Percentiles rank a stretch among this genome's conserved stretches.
These are phyloP conservation scores for Gymnocheta viridis DNA, from an alignment of 2,888 invertebrate species.

Conservation along the genomic window DNA sequence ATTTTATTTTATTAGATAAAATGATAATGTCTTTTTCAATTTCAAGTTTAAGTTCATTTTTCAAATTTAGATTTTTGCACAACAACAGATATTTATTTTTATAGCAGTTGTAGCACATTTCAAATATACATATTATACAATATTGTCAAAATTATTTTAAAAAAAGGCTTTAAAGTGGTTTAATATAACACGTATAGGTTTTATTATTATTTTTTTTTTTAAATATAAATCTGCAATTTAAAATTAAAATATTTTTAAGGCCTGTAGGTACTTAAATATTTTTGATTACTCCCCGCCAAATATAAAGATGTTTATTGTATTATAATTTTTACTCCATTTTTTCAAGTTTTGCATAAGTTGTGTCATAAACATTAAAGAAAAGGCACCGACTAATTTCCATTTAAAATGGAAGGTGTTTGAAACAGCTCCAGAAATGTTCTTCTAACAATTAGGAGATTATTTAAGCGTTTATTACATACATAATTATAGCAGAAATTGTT, in stretches of 20 bases:
- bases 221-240: neutral
- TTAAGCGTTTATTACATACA: no score
- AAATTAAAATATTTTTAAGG: neutral
- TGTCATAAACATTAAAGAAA: no score
- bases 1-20: slow-evolving; percentile 4
- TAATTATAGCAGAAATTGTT: no score
- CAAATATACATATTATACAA: neutral
- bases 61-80: slow-evolving; percentile 2
- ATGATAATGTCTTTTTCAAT: slow-evolving; percentile 22
- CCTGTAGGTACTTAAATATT: neutral
- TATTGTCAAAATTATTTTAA: neutral
- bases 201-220: neutral
- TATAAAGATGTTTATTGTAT: no score
- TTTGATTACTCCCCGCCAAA: slow-evolving; percentile 1
- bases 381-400: no score
- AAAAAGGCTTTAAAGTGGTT: slow-evolving; percentile 19
- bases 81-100: slow-evolving; percentile 1
- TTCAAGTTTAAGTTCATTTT: slow-evolving; percentile 36
- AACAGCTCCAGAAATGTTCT: no score
- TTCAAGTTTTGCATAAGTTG: no score
- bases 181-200: slow-evolving; percentile 6
- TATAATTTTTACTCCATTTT: no score
- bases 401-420: no score
- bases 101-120: neutral
- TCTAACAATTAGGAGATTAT: no score